Base-by-base conservation (phyloP, 2,888 invertebrate genomes). In the Branchipolynoe longqiensis region DNA sequence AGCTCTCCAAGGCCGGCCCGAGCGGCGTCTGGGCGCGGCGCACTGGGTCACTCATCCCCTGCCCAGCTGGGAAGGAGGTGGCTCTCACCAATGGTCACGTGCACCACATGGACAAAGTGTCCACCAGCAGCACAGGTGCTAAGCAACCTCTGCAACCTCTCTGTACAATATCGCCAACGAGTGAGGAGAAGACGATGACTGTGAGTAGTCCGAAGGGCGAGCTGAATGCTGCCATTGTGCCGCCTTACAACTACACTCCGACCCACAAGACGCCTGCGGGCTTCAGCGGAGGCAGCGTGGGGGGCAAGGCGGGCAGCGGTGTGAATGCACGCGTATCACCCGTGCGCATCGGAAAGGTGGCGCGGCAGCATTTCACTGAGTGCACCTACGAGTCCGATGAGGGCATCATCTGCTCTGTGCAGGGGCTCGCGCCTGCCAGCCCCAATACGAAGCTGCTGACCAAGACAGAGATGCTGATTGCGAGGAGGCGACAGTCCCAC, bases 171-270 rank as follows among this genome's bases (percentile, higher is more conserved):
- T 48, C 54, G 54, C 78, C 78, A 28, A 78, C 41, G 14, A 48
- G 54, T 8, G 78, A 78, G n/a, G 78, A 78, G 31, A 78, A 78
- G 78, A 78, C 78, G 14, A 41, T 78, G 2, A 78, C 78, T 6
- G 83, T 83, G 59, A 83, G 59, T 14, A 62, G 59, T 41, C 83
- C 89, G 89, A 64, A 85, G 48, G 78, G 78, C 48, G 78, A 78
- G 22, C 54, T 78, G 87, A 83, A 87, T 6, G 93, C 94, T 22
- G 94, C 94, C 3, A 93, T 95, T 78, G 94, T 94, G 36, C 92
- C 94, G 28, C 94, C 95, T 0, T 95, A 94, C 88, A 94, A 95
- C 89, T 95, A 95, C 87, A 94, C 93, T 82, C 94, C 94, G 81
- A 91, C 90, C 22, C 86, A 33, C 6, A 83, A 83, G 18, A 31